Conservation (phyloP, 2,797 vertebrate species). For the Podargus strigoides region DNA sequence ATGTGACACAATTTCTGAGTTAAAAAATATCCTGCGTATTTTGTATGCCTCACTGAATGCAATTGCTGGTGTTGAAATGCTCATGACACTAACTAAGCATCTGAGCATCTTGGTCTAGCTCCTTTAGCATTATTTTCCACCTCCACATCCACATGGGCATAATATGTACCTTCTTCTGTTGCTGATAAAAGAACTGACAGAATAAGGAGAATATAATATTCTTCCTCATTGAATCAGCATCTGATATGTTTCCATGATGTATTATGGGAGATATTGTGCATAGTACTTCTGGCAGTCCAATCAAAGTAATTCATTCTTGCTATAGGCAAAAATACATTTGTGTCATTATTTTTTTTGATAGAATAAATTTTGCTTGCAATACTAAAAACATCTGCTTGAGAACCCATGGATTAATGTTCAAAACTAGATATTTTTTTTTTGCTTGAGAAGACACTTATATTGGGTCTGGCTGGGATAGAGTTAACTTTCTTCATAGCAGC, state of each 20-base stretch:
- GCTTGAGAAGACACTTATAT: not conserved
- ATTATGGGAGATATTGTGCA: not conserved
- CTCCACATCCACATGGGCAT: rapidly evolving
- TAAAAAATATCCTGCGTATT: not conserved
- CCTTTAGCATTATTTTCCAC: not conserved
- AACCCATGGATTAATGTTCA: not conserved
- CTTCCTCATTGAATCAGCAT: not conserved
- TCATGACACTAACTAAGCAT: not conserved
- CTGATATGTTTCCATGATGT: not conserved
- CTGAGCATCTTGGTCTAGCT: not conserved
- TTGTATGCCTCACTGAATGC: not conserved
- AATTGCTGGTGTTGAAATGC: not conserved
- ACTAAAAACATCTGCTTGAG: not conserved
- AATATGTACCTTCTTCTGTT: not conserved
- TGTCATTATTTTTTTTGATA: not conserved
- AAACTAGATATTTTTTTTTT: not conserved
- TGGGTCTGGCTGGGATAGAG: not conserved
- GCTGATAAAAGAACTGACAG: not conserved
- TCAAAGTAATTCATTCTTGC: not conserved
- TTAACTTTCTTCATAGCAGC: not conserved
- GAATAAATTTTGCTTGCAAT: not conserved
- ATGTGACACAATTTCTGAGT: not conserved
- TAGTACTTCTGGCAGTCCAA: not conserved
- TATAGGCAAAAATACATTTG: not conserved
- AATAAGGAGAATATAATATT: not conserved